phyloP scores from a whole-genome alignment of 2,888 invertebrate genomes.

The Eupithecia vulgata region DNA sequence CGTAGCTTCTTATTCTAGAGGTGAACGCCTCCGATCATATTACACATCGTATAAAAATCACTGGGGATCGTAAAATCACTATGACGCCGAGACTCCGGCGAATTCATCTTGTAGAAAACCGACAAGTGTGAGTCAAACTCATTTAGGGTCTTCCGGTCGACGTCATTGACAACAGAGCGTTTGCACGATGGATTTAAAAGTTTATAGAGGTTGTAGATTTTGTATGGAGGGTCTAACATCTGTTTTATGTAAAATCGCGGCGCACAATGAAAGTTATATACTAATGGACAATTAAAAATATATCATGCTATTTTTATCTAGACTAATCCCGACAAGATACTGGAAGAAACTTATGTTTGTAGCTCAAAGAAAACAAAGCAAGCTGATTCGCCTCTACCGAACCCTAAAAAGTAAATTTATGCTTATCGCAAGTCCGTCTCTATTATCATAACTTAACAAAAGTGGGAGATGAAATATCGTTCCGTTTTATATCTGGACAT shows the following conservation, averaged over 20 bases:
- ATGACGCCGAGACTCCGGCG: conserved; percentile 48
- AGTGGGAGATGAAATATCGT: conserved; percentile 60
- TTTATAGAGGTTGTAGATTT: too few species aligned
- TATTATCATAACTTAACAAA: conserved; percentile 67
- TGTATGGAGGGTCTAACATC: background rate
- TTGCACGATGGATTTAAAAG: background rate
- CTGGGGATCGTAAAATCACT: conserved; percentile 50
- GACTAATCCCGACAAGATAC: background rate
- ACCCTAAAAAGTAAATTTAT: conserved; percentile 57
- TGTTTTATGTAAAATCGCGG: too few species aligned
- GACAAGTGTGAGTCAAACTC: background rate
- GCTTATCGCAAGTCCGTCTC: conserved; percentile 53
- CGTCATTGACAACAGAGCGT: background rate
- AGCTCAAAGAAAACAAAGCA: background rate
- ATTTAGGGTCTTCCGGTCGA: background rate
- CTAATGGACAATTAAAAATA: too few species aligned
- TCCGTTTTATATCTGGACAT: conserved; percentile 57
- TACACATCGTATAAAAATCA: conserved; percentile 51
- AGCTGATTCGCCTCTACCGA: background rate
- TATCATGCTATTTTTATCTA: background rate
- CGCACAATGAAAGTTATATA: too few species aligned
- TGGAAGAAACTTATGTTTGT: background rate
- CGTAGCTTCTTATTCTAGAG: conserved; percentile 38
- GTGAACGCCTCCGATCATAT: conserved; percentile 51
- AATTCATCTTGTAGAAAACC: conserved; percentile 32